A percentile compares a stretch with the other conserved stretches of the same genome.
Conservation (phyloP, 2,797 vertebrate genomes). For the Enteromius mattozi region DNA sequence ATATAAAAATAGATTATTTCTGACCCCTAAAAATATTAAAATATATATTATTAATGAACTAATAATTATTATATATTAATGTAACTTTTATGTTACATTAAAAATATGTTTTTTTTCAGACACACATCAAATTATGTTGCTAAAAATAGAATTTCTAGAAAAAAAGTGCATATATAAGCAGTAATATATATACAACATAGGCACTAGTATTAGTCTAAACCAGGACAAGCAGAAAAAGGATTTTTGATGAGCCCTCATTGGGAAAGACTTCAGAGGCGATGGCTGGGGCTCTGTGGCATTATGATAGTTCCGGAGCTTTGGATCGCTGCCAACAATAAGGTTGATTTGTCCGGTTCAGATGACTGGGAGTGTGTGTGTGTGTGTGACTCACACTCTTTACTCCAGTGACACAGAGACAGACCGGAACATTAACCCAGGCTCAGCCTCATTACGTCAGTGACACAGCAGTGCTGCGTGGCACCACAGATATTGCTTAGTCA, state of each 20-base stretch:
- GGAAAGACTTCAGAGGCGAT: conserved; percentile 51
- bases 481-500: conserved; percentile 29
- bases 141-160: not conserved
- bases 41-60: not conserved
- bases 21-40: not conserved
- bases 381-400: conserved; percentile 43
- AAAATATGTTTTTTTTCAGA: not conserved
- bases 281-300: conserved; percentile 35
- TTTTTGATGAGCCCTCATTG: conserved; percentile 35
- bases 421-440: conserved; percentile 34
- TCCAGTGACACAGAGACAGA: conserved; percentile 45
- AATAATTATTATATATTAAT: not conserved
- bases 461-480: conserved; percentile 38
- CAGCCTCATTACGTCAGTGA: conserved; percentile 37
- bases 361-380: conserved; percentile 36
- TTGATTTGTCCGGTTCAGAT: conserved; percentile 40
- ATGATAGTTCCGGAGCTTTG: conserved; percentile 41
- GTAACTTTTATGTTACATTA: too few species aligned
- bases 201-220: not conserved
- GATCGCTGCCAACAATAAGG: conserved; percentile 47
- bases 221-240: not conserved
- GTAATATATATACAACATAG: not conserved
- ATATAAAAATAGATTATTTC: not conserved
- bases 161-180: not conserved
- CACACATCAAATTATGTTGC: not conserved